Evolutionary conservation across 2,888 invertebrate genomes (phyloP).

Genomic region (Oxyteleia sp.): DNA sequence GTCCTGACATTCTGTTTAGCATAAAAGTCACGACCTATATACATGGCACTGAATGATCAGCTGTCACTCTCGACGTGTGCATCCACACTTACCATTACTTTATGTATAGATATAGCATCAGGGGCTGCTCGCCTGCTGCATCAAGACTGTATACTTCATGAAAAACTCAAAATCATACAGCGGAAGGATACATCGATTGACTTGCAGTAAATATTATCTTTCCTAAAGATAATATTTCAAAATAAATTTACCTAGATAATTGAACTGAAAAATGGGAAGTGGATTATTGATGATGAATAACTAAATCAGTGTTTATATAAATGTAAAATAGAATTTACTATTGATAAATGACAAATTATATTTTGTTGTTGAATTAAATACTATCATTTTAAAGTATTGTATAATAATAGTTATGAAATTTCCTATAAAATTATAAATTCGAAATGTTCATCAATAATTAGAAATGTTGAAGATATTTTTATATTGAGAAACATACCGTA

Average conservation of each 20-base stretch:
- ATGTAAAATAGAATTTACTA: too few species aligned
- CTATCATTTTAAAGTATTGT: too few species aligned
- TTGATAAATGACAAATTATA: too few species aligned
- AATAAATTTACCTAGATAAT: conserved; percentile 9
- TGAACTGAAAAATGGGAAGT: background rate
- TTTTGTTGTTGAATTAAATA: too few species aligned
- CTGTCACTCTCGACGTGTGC: conserved; percentile 48
- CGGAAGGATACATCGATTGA: conserved; percentile 41
- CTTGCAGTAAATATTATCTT: conserved; percentile 30
- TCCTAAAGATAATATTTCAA: conserved; percentile 9
- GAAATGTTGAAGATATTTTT: too few species aligned
- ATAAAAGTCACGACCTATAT: conserved; percentile 61
- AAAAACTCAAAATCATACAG: conserved; percentile 39
- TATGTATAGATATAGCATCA: conserved; percentile 24
- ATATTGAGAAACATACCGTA: too few species aligned
- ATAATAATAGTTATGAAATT: too few species aligned
- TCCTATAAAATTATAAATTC: too few species aligned
- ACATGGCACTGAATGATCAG: conserved; percentile 48
- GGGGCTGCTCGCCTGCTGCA: conserved; percentile 10
- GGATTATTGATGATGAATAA: too few species aligned
- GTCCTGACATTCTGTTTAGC: conserved; percentile 57
- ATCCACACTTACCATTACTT: conserved; percentile 43
- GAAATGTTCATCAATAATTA: too few species aligned
- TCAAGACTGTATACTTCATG: conserved; percentile 40
- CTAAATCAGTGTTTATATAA: too few species aligned